Evolutionary conservation across 2,113 vertebrate species (phyloP).

Genomic region (Columba janthina): DNA sequence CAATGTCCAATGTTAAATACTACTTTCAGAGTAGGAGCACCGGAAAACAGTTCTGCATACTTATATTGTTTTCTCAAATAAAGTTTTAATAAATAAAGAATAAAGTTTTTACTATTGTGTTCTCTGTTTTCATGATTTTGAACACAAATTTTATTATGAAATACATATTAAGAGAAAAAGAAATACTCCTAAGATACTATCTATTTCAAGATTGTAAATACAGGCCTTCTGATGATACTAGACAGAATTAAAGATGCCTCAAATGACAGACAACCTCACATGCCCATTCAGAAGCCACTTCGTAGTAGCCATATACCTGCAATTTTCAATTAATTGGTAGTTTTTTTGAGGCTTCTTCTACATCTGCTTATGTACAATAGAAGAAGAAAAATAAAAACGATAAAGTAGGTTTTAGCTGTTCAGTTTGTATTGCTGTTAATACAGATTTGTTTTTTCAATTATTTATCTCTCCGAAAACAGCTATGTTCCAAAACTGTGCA

Average conservation of each 20-base stretch:
- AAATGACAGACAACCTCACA: background rate
- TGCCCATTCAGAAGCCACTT: background rate
- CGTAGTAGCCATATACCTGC: background rate
- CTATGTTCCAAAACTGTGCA: background rate
- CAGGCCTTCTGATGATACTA: background rate
- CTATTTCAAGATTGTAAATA: background rate
- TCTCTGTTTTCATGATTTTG: background rate
- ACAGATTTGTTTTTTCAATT: background rate
- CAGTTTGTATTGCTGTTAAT: background rate
- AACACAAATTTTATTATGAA: background rate
- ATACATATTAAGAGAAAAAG: background rate
- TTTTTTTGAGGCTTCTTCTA: background rate
- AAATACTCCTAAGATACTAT: background rate
- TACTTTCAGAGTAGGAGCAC: background rate
- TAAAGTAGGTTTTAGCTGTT: background rate
- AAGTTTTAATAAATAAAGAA: background rate
- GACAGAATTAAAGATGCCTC: background rate
- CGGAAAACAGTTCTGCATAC: background rate
- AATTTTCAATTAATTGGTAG: background rate
- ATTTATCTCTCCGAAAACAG: background rate
- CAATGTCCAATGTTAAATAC: background rate
- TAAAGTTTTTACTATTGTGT: background rate
- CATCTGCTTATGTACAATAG: background rate
- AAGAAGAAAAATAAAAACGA: background rate
- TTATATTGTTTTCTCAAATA: background rate